A percentile compares a stretch with the other conserved stretches of the same genome.
Conservation (phyloP, 1,140 invertebrate genomes). For the Procambarus clarkii region DNA sequence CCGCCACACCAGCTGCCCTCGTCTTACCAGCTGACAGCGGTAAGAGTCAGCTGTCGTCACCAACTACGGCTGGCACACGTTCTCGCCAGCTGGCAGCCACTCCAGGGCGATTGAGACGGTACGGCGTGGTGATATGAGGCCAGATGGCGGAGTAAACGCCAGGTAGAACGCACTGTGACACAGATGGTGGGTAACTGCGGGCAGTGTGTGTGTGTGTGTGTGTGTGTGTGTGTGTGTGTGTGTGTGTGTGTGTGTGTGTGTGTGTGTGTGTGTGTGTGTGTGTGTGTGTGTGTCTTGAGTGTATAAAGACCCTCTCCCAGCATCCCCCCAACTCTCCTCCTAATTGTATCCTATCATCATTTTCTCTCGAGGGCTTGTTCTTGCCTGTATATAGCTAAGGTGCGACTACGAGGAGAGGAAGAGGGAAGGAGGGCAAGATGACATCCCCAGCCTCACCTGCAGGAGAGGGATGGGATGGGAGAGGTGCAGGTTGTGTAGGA, state of each 20-base stretch:
- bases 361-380: background rate
- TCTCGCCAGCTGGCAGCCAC: background rate
- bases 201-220: no score
- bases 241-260: no score
- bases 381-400: background rate
- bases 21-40: background rate
- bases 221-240: no score
- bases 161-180: background rate
- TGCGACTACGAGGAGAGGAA: background rate
- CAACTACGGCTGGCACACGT: no score
- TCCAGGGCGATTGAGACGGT: background rate
- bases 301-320: background rate
- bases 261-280: no score
- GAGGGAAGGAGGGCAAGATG: background rate
- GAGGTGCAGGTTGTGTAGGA: background rate
- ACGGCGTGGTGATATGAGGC: background rate
- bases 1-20: no score
- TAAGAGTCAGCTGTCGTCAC: background rate
- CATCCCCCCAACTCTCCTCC: background rate
- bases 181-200: constrained; percentile 11
- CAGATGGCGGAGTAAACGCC: background rate
- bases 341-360: background rate
- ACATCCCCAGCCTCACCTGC: background rate
- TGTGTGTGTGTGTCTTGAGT: constrained; percentile 2
- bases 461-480: background rate